Evolutionary conservation across 1,140 invertebrate species (phyloP).

Genomic region (Charaxes varanes): DNA sequence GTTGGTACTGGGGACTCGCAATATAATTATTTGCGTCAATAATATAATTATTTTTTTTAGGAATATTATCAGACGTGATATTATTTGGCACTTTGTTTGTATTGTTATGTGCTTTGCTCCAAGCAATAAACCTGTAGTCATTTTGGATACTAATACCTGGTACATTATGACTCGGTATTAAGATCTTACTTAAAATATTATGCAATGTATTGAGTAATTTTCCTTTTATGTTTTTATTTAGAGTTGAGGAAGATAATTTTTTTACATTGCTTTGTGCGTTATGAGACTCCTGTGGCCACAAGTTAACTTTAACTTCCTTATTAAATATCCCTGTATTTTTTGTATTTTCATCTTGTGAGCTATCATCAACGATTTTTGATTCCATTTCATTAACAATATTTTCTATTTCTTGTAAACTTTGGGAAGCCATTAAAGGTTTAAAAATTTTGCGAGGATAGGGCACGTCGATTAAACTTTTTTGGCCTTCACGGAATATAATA

Average conservation of each 20-base stretch:
- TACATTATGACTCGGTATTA: neutral
- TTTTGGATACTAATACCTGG: constrained; percentile 8
- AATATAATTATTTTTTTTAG: neutral
- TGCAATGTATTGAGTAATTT: neutral
- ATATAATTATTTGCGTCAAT: too few relatives aligned
- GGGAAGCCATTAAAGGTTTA: too few relatives aligned
- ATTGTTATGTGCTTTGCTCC: neutral
- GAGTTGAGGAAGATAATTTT: neutral
- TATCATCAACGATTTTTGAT: too few relatives aligned
- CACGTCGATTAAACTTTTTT: too few relatives aligned
- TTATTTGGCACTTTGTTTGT: neutral
- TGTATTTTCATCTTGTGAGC: constrained; percentile 6
- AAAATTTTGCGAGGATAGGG: too few relatives aligned
- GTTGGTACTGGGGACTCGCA: too few relatives aligned
- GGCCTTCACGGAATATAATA: too few relatives aligned
- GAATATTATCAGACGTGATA: neutral
- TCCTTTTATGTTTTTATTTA: constrained; percentile 3
- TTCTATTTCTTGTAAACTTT: constrained; percentile 49
- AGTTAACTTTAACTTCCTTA: constrained; percentile 38
- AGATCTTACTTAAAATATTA: neutral
- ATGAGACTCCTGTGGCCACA: constrained; percentile 29
- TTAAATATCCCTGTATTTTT: constrained; percentile 16
- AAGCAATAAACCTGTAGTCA: constrained; percentile 6
- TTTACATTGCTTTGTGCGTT: constrained; percentile 7
- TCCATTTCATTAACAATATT: constrained; percentile 48